Evolutionary conservation across 2,888 invertebrate genomes (phyloP).

Genomic region (Philereme vetulata): DNA sequence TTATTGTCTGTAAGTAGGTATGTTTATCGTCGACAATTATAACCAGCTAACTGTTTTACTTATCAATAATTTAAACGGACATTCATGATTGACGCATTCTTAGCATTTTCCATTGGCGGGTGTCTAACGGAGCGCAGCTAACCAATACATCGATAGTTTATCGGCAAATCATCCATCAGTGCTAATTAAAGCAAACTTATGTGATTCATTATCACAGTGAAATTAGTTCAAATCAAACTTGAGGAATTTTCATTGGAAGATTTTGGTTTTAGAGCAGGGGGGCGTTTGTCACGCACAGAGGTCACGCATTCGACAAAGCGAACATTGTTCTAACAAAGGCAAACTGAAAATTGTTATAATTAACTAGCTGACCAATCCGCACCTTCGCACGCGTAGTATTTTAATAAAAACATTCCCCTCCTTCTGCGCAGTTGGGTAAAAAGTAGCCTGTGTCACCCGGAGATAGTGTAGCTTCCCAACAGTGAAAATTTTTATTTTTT

Average conservation of each 20-base stretch:
- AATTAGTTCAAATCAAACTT: background rate
- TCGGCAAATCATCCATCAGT: slow-evolving; percentile 30
- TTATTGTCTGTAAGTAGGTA: background rate
- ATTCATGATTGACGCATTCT: slow-evolving; percentile 36
- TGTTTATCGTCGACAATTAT: slow-evolving; percentile 7
- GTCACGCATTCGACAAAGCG: slow-evolving; percentile 17
- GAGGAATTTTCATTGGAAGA: background rate
- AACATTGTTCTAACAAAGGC: slow-evolving; percentile 3
- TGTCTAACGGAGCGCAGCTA: slow-evolving; percentile 33
- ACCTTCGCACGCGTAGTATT: too few species aligned
- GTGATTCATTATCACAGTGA: slow-evolving; percentile 2
- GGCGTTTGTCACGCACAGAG: slow-evolving; percentile 18
- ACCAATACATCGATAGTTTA: slow-evolving; percentile 26
- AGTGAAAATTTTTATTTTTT: too few species aligned
- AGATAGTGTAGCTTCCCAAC: too few species aligned
- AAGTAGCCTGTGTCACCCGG: too few species aligned
- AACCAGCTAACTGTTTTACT: slow-evolving; percentile 17
- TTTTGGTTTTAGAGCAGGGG: slow-evolving; percentile 3
- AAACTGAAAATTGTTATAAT: slow-evolving; percentile 1
- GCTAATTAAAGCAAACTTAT: slow-evolving; percentile 29
- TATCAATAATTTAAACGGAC: slow-evolving; percentile 25
- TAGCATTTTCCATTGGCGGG: slow-evolving; percentile 26
- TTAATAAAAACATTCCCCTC: too few species aligned
- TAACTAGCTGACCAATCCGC: too few species aligned
- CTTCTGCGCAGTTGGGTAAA: too few species aligned